These are phyloP conservation scores for Caerostris darwini DNA, from an alignment of 1,140 invertebrate species.

Conservation along the genomic window DNA sequence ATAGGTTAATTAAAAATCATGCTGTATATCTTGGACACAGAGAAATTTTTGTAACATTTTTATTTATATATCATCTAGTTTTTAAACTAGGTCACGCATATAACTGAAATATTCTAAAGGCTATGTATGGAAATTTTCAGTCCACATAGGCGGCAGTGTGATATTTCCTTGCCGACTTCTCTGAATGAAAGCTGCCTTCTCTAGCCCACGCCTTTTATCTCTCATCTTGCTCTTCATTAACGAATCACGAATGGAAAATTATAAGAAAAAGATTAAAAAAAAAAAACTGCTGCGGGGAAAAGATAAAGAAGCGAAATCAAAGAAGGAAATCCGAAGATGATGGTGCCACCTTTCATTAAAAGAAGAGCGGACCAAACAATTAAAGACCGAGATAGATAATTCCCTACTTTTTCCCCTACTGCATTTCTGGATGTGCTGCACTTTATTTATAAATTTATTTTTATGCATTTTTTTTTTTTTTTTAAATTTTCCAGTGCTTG, in stretches of 20 bases:
- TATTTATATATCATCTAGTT: too few species aligned
- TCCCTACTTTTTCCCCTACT: neutral
- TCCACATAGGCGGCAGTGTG: too few species aligned
- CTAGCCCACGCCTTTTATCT: neutral
- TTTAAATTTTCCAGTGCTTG: neutral
- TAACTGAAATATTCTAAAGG: too few species aligned
- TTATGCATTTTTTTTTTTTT: neutral
- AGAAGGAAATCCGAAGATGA: neutral
- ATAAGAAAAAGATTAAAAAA: neutral
- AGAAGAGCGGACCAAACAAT: slow-evolving; percentile 37
- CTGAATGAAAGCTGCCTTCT: neutral
- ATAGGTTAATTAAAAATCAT: too few species aligned
- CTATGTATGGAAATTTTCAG: too few species aligned
- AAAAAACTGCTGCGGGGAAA: neutral
- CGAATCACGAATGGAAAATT: slow-evolving; percentile 5
- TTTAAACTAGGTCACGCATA: too few species aligned
- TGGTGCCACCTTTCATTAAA: slow-evolving; percentile 44
- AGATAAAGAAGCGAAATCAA: slow-evolving; percentile 17
- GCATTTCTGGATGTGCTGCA: neutral
- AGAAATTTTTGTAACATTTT: too few species aligned
- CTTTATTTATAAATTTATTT: slow-evolving; percentile 33
- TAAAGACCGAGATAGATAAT: slow-evolving; percentile 34
- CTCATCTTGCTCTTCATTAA: neutral
- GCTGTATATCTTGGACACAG: too few species aligned
- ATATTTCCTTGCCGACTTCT: neutral